Evolutionary conservation across 2,113 vertebrate species (phyloP), one percentile per base, ranked within the genome.

Genomic region (Progne subis): DNA sequence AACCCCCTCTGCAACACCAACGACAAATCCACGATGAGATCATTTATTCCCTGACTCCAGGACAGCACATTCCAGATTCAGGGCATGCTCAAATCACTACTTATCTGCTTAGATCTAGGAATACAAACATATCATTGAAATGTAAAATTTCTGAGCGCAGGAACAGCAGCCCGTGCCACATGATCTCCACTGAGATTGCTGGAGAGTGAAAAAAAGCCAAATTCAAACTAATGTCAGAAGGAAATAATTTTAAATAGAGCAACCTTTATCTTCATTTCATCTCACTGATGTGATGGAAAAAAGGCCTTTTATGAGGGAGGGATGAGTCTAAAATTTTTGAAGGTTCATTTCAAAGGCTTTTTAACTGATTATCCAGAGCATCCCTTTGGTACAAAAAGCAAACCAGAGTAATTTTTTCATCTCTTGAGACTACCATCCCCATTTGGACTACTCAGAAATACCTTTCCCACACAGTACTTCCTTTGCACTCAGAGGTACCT

Each of bases 181-280:
- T 23, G 79, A 83, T 82, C 79, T 93, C 94, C 90, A 34, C 56
- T 81, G 94, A 96, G 94, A 94, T 86, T 92, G 85, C 94, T 93
- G 74, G 26, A 53, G 44, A 88, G 82, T 34, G 79, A 80, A 93
- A 52, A 91, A 91, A 96, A 96, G 69, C 31, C 72, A 86, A 88
- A 96, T 76, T 90, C 82, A 84, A 90, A 86, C 79, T 78, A 83
- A 90, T 32, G 72, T 84, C 53, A 94, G 69, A 83, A 88, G 82
- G 68, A 96, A 95, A 90, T 79, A 71, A 78, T 94, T 96, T 93
- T 94, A 74, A 96, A 90, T 59, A 88, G 59, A 90, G 26, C 11
- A 88, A 88, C 86, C 49, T 83, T 96, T 93, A 92, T 88, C 88
- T 83, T 70, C 82, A 86, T 90, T 90, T 93, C 56, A 78, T 92